Evolutionary conservation across 2,113 vertebrate genomes (phyloP).

Genomic region (Dissostichus mawsoni): DNA sequence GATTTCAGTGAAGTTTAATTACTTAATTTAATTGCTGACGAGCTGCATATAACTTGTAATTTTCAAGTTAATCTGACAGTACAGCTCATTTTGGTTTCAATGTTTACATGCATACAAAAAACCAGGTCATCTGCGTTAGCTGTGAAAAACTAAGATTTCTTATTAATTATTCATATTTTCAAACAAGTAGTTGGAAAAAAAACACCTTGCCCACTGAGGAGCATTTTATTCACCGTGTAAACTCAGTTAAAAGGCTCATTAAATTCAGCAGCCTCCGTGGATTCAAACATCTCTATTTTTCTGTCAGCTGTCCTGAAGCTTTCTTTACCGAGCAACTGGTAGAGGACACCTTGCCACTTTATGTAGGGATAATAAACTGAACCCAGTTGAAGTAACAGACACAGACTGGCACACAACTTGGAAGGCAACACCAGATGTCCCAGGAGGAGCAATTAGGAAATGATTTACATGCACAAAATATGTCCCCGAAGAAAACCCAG

Average conservation of each 20-base stretch:
- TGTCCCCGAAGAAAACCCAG: constrained; percentile 52
- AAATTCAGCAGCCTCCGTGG: constrained; percentile 7
- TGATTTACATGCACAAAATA: constrained; percentile 61
- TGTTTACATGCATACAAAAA: neutral
- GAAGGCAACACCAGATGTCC: constrained; percentile 49
- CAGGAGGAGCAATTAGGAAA: constrained; percentile 63
- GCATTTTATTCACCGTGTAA: neutral
- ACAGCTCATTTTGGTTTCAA: neutral
- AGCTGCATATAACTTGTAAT: neutral
- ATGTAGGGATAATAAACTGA: neutral
- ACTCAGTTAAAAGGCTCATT: neutral
- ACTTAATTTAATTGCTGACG: neutral
- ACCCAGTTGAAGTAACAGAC: constrained; percentile 3
- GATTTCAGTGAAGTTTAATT: no score
- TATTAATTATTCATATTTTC: neutral
- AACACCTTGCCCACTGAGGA: neutral
- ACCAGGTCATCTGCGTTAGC: neutral
- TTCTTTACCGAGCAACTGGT: neutral
- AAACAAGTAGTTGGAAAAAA: neutral
- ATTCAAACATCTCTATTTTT: neutral
- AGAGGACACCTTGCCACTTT: neutral
- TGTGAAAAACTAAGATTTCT: neutral
- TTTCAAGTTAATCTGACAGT: neutral
- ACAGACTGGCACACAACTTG: constrained; percentile 10
- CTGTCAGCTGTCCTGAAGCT: neutral